A percentile compares a stretch with the other conserved stretches of the same genome.
These are phyloP conservation scores for Cosmia trapezina DNA, from an alignment of 2,888 invertebrate genomes.

Conservation along the genomic window DNA sequence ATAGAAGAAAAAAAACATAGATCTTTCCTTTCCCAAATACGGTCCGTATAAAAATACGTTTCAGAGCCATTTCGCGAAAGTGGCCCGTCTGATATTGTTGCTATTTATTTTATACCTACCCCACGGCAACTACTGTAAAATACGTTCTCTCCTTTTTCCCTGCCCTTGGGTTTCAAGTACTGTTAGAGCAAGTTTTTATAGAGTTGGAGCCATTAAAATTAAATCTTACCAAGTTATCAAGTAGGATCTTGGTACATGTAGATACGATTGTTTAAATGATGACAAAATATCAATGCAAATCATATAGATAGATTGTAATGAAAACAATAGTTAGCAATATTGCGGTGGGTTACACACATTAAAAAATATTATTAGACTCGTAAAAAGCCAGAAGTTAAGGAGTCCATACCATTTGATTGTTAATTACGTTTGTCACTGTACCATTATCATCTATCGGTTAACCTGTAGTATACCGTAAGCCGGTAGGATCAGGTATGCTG, in stretches of 20 bases:
- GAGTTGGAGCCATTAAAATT: conserved; percentile 27
- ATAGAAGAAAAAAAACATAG: conserved; percentile 58
- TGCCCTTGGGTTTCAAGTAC: conserved; percentile 35
- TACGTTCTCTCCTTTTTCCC: conserved; percentile 45
- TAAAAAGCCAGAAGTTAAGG: not conserved
- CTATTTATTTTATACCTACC: conserved; percentile 64
- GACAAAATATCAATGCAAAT: not conserved
- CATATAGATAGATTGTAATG: not conserved
- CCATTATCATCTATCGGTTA: not conserved
- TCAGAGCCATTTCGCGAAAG: conserved; percentile 63
- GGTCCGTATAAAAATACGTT: conserved; percentile 62
- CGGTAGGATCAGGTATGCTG: not conserved
- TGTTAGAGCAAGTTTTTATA: conserved; percentile 20
- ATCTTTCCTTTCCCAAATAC: conserved; percentile 58
- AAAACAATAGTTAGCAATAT: not conserved
- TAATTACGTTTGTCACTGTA: not conserved
- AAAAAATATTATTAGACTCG: not conserved
- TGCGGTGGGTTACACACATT: not conserved
- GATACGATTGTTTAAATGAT: not conserved
- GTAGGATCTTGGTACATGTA: too few relatives aligned
- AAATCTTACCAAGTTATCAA: conserved; percentile 5
- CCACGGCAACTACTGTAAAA: conserved; percentile 47
- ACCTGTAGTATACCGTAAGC: not conserved
- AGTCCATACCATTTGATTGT: not conserved
- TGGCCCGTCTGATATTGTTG: conserved; percentile 63